Conservation (phyloP, 2,797 vertebrate genomes). For the Tokudaia muenninki region DNA sequence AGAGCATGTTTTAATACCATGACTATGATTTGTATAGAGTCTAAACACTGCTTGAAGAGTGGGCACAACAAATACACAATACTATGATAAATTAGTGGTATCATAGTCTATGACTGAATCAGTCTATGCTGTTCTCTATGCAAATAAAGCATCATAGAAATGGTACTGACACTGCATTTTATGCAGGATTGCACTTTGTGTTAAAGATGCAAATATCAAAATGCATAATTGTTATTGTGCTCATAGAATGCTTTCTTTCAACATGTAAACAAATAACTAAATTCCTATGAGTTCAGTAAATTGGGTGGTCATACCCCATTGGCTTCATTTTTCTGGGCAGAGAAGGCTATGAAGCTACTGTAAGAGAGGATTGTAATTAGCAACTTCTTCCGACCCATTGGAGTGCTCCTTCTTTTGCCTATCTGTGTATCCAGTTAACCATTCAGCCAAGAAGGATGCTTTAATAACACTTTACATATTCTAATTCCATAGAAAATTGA, state of each 20-base stretch:
- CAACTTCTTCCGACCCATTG: conserved; percentile 54
- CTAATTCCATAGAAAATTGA: conserved; percentile 82
- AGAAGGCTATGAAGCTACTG: background rate
- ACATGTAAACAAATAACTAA: conserved; percentile 81
- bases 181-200: conserved; percentile 53
- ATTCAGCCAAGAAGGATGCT: conserved; percentile 80
- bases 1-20: background rate
- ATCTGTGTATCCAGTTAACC: conserved; percentile 78
- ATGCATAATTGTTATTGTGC: conserved; percentile 76
- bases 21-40: background rate
- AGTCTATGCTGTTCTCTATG: conserved; percentile 45
- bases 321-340: conserved; percentile 54
- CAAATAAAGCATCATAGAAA: conserved; percentile 79
- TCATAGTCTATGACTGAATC: background rate
- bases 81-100: conserved; percentile 65
- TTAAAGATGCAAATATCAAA: conserved; percentile 70
- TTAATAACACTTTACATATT: conserved; percentile 84
- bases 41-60: background rate
- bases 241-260: conserved; percentile 73
- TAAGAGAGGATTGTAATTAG: conserved; percentile 70
- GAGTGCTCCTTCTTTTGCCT: conserved; percentile 76
- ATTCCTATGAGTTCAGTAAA: background rate
- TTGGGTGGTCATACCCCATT: conserved; percentile 58
- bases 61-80: conserved; percentile 16
- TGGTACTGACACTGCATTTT: conserved; percentile 73